These are phyloP conservation scores for Astyanax mexicanus DNA, from an alignment of 2,797 vertebrate species.

Conservation along the genomic window DNA sequence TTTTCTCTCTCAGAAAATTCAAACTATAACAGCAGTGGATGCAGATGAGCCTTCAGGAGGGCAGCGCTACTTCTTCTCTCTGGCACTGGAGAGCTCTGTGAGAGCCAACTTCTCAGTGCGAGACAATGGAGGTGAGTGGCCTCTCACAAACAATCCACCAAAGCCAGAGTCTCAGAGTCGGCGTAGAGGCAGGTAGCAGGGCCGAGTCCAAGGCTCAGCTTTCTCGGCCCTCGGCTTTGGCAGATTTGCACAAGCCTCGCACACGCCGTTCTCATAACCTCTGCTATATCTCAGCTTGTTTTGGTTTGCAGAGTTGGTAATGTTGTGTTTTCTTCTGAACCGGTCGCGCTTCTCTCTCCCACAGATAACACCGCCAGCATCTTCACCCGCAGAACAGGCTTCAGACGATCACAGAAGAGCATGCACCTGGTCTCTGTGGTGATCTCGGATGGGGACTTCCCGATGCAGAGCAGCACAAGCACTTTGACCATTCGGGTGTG, in stretches of 20 bases:
- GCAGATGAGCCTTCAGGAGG: slow-evolving; percentile 86
- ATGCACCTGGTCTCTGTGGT: slow-evolving; percentile 88
- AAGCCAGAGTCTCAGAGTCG: background rate
- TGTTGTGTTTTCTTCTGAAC: background rate
- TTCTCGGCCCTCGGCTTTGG: slow-evolving; percentile 1
- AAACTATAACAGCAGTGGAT: slow-evolving; percentile 91
- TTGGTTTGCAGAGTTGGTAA: background rate
- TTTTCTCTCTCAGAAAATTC: slow-evolving; percentile 85
- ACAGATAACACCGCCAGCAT: slow-evolving; percentile 94
- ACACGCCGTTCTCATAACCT: background rate
- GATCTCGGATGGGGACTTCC: slow-evolving; percentile 89
- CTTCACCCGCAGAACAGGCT: slow-evolving; percentile 85
- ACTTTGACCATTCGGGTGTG: slow-evolving; percentile 93
- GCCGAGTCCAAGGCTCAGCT: background rate
- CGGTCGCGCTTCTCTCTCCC: slow-evolving; percentile 1
- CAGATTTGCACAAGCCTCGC: background rate
- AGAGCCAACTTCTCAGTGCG: slow-evolving; percentile 90
- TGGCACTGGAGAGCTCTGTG: slow-evolving; percentile 83
- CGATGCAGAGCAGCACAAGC: slow-evolving; percentile 92
- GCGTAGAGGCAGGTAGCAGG: background rate
- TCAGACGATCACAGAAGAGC: slow-evolving; percentile 86
- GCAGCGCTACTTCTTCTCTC: slow-evolving; percentile 89
- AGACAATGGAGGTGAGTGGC: slow-evolving; percentile 88
- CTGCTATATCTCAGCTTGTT: background rate
- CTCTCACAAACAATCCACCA: slow-evolving; percentile 19